A percentile compares a stretch with the other conserved stretches of the same genome.
Evolutionary conservation across 2,797 vertebrate species (phyloP).

Genomic region (Gambusia yucatana): DNA sequence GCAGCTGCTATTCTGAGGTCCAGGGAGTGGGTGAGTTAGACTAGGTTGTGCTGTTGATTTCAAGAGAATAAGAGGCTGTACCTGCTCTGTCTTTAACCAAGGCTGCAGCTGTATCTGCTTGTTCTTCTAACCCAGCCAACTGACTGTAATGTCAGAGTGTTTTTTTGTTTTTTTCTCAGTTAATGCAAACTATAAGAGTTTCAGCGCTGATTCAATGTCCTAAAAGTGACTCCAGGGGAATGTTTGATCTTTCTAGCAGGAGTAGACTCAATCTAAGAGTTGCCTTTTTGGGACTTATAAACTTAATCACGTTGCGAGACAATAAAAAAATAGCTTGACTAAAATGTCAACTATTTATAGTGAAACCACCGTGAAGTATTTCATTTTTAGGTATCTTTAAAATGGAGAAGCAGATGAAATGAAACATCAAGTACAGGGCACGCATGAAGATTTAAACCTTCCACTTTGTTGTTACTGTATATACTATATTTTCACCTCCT

Average conservation of each 20-base stretch:
- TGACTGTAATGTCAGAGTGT: slow-evolving; percentile 37
- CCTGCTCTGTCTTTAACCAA: slow-evolving; percentile 51
- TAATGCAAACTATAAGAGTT: slow-evolving; percentile 17
- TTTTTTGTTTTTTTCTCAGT: slow-evolving; percentile 33
- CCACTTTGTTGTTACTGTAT: slow-evolving; percentile 55
- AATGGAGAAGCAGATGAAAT: slow-evolving; percentile 4
- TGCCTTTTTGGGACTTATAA: not conserved
- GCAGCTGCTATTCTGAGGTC: slow-evolving; percentile 68
- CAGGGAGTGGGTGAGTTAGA: slow-evolving; percentile 77
- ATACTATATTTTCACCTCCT: slow-evolving; percentile 71
- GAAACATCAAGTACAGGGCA: slow-evolving; percentile 3
- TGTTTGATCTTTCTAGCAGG: slow-evolving; percentile 25
- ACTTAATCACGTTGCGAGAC: not conserved
- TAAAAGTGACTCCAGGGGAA: slow-evolving; percentile 20
- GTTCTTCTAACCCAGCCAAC: slow-evolving; percentile 62
- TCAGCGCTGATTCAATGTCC: slow-evolving; percentile 13
- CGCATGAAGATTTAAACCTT: slow-evolving; percentile 16
- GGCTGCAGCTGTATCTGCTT: slow-evolving; percentile 56
- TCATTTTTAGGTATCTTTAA: slow-evolving; percentile 10
- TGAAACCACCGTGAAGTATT: slow-evolving; percentile 7
- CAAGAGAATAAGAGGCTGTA: slow-evolving; percentile 40
- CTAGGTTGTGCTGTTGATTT: slow-evolving; percentile 37
- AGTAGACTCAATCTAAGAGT: slow-evolving; percentile 10
- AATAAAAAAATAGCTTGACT: not conserved
- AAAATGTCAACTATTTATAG: not conserved